phyloP scores from a whole-genome alignment of 2,888 invertebrate species.

The Tanaodytes sp. region DNA sequence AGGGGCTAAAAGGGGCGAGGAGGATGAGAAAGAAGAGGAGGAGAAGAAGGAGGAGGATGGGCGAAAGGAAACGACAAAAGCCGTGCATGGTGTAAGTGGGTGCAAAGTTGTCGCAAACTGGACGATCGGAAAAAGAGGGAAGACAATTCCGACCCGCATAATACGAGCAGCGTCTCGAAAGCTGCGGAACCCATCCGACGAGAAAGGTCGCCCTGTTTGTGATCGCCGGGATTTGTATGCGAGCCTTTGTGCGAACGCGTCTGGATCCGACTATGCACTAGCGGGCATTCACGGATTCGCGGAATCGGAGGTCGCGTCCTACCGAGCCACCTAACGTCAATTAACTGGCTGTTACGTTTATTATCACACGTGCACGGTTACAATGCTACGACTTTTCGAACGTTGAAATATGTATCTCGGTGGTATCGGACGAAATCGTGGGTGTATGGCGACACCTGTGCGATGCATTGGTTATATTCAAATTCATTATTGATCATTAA shows the following conservation, averaged over 20 bases:
- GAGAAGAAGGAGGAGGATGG: neutral
- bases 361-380: slow-evolving; percentile 21
- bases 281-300: neutral
- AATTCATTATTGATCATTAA: too few species aligned
- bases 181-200: too few species aligned
- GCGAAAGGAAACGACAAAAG: neutral
- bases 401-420: slow-evolving; percentile 13
- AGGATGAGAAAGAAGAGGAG: neutral
- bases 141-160: slow-evolving; percentile 16
- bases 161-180: slow-evolving; percentile 18
- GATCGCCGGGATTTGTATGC: neutral
- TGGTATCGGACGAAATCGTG: slow-evolving; percentile 3
- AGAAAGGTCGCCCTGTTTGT: slow-evolving; percentile 3
- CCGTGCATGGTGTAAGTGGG: too few species aligned
- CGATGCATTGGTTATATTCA: too few species aligned
- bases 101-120: slow-evolving; percentile 19
- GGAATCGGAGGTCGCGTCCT: slow-evolving; percentile 8
- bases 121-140: slow-evolving; percentile 3
- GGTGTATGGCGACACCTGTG: too few species aligned
- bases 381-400: slow-evolving; percentile 6
- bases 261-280: neutral
- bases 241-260: neutral
- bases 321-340: slow-evolving; percentile 13
- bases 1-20: neutral
- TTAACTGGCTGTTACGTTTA: slow-evolving; percentile 29